Percentiles rank a stretch among this genome's conserved stretches.
Conservation (phyloP, 2,888 invertebrate genomes). For the Agrilus cyanescens region DNA sequence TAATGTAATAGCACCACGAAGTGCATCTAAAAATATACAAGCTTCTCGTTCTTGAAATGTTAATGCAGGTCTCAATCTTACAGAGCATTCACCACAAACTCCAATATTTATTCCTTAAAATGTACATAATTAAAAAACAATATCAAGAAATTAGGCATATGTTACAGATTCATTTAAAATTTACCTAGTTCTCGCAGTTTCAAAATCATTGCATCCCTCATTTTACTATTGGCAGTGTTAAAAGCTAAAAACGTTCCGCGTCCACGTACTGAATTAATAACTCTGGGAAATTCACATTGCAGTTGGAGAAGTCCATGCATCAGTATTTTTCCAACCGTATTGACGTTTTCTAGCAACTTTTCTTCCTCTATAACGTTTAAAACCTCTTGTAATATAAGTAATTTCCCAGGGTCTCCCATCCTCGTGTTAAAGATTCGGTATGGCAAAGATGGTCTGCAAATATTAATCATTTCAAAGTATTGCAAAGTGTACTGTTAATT, state of each 20-base stretch:
- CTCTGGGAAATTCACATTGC: no score
- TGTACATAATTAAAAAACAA: constrained; percentile 5
- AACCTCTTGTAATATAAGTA: constrained; percentile 68
- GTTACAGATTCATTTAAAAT: no score
- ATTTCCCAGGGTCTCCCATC: constrained; percentile 91
- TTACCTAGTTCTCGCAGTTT: no score
- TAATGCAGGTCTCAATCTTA: constrained; percentile 82
- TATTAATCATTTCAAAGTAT: no score
- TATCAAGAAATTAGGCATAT: background rate
- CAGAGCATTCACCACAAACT: constrained; percentile 65
- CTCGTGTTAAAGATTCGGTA: constrained; percentile 93
- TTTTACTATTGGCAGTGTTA: no score
- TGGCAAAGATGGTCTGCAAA: constrained; percentile 50
- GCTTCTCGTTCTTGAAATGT: constrained; percentile 79
- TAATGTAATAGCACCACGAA: no score
- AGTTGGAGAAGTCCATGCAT: no score
- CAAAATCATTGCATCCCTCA: no score
- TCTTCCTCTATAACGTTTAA: constrained; percentile 67
- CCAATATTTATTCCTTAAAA: constrained; percentile 70
- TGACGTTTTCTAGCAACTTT: constrained; percentile 46
- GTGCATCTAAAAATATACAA: constrained; percentile 67
- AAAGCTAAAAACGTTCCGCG: no score
- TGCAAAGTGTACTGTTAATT: no score
- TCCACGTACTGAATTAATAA: no score
- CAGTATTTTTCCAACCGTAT: no score